These are phyloP conservation scores for Chiroxiphia lanceolata DNA, from an alignment of 2,797 vertebrate genomes.

Conservation along the genomic window DNA sequence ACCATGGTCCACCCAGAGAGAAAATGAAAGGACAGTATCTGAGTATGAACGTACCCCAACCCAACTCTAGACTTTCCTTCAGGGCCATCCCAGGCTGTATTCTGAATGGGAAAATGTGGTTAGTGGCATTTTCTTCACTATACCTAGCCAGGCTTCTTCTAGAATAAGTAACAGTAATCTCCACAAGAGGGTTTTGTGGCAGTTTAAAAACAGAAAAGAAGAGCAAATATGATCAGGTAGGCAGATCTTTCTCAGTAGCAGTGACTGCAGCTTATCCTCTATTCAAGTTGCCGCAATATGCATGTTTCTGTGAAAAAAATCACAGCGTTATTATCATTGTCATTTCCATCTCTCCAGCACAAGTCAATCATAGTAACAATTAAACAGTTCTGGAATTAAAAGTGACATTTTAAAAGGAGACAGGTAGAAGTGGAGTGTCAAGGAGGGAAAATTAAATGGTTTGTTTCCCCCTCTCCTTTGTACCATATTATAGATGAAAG, in stretches of 20 bases:
- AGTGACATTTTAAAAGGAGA: neutral
- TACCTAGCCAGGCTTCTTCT: neutral
- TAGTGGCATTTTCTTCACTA: neutral
- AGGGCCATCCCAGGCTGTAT: neutral
- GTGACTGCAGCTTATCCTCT: neutral
- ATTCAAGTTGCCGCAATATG: neutral
- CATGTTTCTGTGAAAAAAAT: neutral
- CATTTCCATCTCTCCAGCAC: neutral
- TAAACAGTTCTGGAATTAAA: neutral
- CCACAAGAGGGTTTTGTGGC: neutral
- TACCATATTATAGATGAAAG: neutral
- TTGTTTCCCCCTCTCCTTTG: neutral
- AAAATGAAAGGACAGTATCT: neutral
- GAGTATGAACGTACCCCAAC: neutral
- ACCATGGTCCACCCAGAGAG: rapidly evolving
- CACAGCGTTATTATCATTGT: neutral
- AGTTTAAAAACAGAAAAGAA: neutral
- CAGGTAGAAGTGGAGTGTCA: neutral
- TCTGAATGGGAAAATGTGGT: neutral
- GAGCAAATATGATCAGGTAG: neutral
- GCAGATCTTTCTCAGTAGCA: neutral
- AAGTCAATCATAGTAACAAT: neutral
- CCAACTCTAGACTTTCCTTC: neutral
- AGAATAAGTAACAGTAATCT: neutral
- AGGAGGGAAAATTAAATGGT: neutral